Conservation (phyloP, 2,797 vertebrate species). For the Caiman crocodilus region DNA sequence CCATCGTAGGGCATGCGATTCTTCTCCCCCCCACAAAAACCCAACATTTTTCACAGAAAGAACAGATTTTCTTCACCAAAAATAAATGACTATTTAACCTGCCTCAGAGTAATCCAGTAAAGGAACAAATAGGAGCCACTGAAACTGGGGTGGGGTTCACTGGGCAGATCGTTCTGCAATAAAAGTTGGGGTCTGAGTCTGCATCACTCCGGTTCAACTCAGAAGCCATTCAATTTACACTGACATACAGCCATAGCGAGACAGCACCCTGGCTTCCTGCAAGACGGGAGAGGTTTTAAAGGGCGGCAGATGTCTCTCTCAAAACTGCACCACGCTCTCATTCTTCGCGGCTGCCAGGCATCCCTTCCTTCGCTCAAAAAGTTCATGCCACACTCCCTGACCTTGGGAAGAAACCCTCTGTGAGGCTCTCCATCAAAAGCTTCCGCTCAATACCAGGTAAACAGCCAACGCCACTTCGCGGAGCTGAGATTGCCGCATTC, state of each 20-base stretch:
- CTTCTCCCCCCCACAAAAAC: not conserved
- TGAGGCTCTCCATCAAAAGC: not conserved
- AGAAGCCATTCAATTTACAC: no score
- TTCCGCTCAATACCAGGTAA: not conserved
- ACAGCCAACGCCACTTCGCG: not conserved
- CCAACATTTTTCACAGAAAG: not conserved
- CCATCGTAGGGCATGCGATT: not conserved
- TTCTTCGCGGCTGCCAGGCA: not conserved
- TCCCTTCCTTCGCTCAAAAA: not conserved
- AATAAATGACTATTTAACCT: not conserved
- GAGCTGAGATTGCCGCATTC: not conserved
- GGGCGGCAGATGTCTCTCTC: not conserved
- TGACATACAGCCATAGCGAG: not conserved
- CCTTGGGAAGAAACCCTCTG: not conserved
- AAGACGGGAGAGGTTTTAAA: not conserved
- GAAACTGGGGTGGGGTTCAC: not conserved
- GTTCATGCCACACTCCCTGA: not conserved
- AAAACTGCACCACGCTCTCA: not conserved
- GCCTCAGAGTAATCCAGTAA: not conserved
- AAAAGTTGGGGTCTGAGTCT: not conserved
- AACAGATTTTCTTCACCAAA: not conserved
- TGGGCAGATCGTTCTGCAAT: not conserved
- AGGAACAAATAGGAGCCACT: not conserved
- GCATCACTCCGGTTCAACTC: no score
- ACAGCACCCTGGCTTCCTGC: not conserved